A percentile compares a stretch with the other conserved stretches of the same genome.
These are phyloP conservation scores for Apteryx owenii DNA, from an alignment of 2,113 vertebrate species.

Conservation along the genomic window DNA sequence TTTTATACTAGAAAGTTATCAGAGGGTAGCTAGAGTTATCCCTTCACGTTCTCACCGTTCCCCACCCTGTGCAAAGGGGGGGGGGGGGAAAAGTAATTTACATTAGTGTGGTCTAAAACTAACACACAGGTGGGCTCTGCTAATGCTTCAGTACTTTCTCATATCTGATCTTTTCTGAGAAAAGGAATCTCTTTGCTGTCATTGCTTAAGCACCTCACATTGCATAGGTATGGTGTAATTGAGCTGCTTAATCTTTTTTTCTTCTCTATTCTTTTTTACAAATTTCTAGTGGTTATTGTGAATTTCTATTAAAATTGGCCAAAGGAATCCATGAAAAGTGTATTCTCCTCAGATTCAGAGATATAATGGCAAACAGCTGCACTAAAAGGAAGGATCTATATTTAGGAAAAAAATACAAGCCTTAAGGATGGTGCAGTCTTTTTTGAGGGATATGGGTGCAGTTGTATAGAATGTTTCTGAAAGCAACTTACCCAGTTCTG, in stretches of 20 bases:
- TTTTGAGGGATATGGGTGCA: background rate
- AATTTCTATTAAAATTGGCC: background rate
- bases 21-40: background rate
- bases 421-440: background rate
- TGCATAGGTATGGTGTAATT: constrained; percentile 75
- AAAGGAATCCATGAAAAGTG: background rate
- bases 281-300: background rate
- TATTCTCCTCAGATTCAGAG: background rate
- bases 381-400: background rate
- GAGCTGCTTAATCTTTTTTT: constrained; percentile 80
- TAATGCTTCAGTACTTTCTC: constrained; percentile 69
- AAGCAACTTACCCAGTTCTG: background rate
- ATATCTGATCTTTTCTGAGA: constrained; percentile 63
- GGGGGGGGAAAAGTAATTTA: background rate
- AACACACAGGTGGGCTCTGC: constrained; percentile 71
- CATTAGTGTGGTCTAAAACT: constrained; percentile 68
- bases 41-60: background rate
- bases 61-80: background rate
- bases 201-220: constrained; percentile 82
- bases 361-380: background rate
- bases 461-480: background rate
- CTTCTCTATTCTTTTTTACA: background rate
- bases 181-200: constrained; percentile 83
- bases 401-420: background rate
- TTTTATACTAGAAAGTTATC: constrained; percentile 12